Base-by-base conservation (phyloP, 2,113 vertebrate species). In the Ochotona curzoniae region DNA sequence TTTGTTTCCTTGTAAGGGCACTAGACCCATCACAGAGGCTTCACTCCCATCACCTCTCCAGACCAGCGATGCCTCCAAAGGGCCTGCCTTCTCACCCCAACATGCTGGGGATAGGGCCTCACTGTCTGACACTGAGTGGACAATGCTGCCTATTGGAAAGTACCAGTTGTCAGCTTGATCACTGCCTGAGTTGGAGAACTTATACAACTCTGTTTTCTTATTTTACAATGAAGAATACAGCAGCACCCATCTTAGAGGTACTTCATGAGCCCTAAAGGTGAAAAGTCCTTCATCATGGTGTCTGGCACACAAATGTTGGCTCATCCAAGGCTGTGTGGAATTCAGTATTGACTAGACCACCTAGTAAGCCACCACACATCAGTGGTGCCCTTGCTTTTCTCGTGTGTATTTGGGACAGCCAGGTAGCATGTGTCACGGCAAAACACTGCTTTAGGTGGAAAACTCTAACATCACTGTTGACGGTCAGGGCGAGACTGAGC, bases 381-480 rank as follows among this genome's bases (percentile, higher is more conserved):
- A 57, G n/a, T 54, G 32, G 89, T 86, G 54, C 20, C 32, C 44
- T 79, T 83, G 23, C 25, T 88, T 44, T 38, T 81, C 79, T 38
- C 79, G 51, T 90, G 0, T 91, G 7, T 1, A 44, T 6, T 18
- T 51, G 83, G 82, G 32, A 9, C 20, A 60, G 18, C 47, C 75
- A 94, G 83, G 67, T 92, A 95, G 82, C 47, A 90, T 35, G 93
- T 8, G 15, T 67, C 70, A 79, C 4, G 86, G 61, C 47, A 96
- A 95, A 83, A 70, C 87, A 90, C 81, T 86, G n/a, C 49, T 86
- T 20, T 76, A 70, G 83, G n/a, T 96, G 84, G 84, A 60, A 91
- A 94, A 47, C 20, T 78, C 0, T 90, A 80, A 95, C 14, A 92
- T 91, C 35, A 84, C 8, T 86, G 66, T 93, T 14, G 89, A 17